Base-by-base conservation (phyloP, 2,113 vertebrate species). In the Pomatostomus ruficeps region DNA sequence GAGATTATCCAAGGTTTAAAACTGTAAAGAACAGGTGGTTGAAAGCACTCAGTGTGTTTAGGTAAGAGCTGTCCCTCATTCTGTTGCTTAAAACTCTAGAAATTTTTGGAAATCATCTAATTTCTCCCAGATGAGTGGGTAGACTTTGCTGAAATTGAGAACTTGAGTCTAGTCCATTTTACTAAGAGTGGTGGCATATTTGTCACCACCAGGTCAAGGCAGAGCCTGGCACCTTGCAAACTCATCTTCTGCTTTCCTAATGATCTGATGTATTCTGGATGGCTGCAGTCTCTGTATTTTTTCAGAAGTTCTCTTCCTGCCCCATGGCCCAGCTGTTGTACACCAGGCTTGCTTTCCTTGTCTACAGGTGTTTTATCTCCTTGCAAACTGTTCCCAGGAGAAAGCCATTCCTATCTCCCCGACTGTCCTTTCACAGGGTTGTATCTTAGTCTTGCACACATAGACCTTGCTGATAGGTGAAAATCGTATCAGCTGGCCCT, bases 281-380 rank as follows among this genome's bases (percentile, higher is more conserved):
- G 24, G 10, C 46, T 73, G 24, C 18, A 42, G 10, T 26, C 43
- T 28, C 10, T 19, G 3, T 25, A 25, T 31, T 76, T 81, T 62
- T 49, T 22, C 28, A 81, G 63, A 62, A 68, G 28, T 5, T 72
- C 7, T 61, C n/a, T 67, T 29, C 21, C 58, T 65, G 26, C 31
- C 20, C 14, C 2, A 1, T 3, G 11, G 35, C 26, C 12, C 42
- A 77, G 58, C 22, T 48, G 48, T 5, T 5, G 0, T 10, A 42
- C 11, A 21, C 5, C 43, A 43, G 17, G 49, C 19, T 35, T 0
- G 0, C 11, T 70, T 85, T 46, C 35, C 73, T 70, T n/a, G 12
- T 15, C 66, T 77, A 45, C 54, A 67, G 36, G 28, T 10, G 6
- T 78, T 87, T 82, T 38, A 26, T 28, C 77, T 85, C 42, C 58